A percentile compares a stretch with the other conserved stretches of the same genome.
Evolutionary conservation across 2,888 invertebrate species (phyloP).

Genomic region (Isotomurus palustris): DNA sequence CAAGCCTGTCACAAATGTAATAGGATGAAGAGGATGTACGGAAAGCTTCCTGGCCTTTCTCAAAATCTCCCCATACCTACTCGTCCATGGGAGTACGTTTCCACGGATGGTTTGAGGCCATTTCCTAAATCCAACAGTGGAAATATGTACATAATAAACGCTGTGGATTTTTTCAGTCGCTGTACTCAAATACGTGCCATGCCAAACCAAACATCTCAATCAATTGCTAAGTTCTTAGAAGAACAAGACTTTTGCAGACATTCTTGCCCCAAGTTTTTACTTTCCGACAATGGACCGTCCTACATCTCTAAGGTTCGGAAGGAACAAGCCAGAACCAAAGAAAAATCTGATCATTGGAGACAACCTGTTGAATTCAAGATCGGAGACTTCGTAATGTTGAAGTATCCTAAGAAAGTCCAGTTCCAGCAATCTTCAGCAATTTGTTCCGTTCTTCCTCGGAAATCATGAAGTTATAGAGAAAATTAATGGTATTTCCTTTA

Average conservation of each 20-base stretch:
- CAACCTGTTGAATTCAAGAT: not conserved
- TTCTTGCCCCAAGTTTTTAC: constrained; percentile 38
- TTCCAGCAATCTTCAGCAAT: constrained; percentile 8
- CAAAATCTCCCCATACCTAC: constrained; percentile 10
- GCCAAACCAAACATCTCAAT: constrained; percentile 42
- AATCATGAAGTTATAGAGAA: constrained; percentile 6
- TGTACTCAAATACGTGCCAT: constrained; percentile 41
- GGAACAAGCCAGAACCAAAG: too few relatives aligned
- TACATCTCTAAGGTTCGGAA: constrained; percentile 24
- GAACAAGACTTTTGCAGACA: constrained; percentile 32
- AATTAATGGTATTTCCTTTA: constrained; percentile 10
- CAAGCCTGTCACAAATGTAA: not conserved
- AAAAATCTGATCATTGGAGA: too few relatives aligned
- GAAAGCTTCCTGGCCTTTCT: constrained; percentile 12
- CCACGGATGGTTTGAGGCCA: constrained; percentile 42
- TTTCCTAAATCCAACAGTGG: constrained; percentile 20
- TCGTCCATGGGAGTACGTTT: constrained; percentile 37
- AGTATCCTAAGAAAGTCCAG: constrained; percentile 4
- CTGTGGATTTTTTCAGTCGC: constrained; percentile 35
- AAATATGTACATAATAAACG: constrained; percentile 39
- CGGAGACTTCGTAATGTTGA: not conserved
- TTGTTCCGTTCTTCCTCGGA: not conserved
- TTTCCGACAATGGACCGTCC: constrained; percentile 44
- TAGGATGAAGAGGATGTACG: not conserved
- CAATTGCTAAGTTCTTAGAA: constrained; percentile 42